Evolutionary conservation across 2,888 invertebrate genomes (phyloP), one percentile per base, ranked within the genome.

Genomic region (Rotaria socialis): DNA sequence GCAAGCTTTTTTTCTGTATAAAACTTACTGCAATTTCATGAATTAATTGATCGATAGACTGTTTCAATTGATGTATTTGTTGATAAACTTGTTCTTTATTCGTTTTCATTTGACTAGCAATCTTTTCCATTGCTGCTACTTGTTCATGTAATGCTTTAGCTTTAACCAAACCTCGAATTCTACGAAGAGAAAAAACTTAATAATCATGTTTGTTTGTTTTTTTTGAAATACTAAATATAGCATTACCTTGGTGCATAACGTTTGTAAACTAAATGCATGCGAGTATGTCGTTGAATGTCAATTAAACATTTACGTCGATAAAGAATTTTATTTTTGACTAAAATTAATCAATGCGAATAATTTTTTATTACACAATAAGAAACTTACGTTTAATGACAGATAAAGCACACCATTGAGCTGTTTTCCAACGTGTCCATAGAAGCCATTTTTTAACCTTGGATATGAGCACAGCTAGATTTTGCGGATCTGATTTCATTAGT

Each of bases 401-500:
- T 24, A 96, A 93, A 1, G 95, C 94, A 88, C 96, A 95, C 92
- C 96, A 96, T 89, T 96, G 95, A 2, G 95, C 94, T 91, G 96
- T 95, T 90, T 95, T 94, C 97, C 98, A 99, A 86, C 97, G 93
- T 0, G 96, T 95, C 90, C 94, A 94, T 87, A 97, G 93, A 24
- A 98, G 93, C 96, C 97, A 99, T 88, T 94, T 94, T 89, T 95
- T 94, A 67, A 98, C 97, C 89, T 94, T 94, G 85, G 94, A 94
- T 47, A 98, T 95, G 89, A 98, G 94, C 52, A 93, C 93, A 88
- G 94, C 93, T 89, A 99, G 92, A 92, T 95, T 96, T 89, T 96
- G 96, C 0, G 97, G 96, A 92, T 98, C 98, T 0, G 96, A 96
- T 90, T 94, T 94, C 96, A 99, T 96, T 89, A 97, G 95, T 89